Percentiles rank a stretch among this genome's conserved stretches.
Conservation (phyloP, 2,797 vertebrate genomes). For the Periophthalmus magnuspinnatus region DNA sequence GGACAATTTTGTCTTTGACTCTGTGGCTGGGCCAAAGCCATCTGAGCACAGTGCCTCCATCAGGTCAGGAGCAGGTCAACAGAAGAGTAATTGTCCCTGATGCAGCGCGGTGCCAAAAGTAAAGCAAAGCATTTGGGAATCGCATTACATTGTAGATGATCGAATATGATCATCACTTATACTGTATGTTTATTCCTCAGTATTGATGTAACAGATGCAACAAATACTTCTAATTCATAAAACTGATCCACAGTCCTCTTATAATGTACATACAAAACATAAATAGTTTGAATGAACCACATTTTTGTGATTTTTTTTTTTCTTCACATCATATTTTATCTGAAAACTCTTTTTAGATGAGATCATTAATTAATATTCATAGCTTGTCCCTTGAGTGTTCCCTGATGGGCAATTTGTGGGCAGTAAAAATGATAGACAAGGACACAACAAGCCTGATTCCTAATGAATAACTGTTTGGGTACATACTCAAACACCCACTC, state of each 20-base stretch:
- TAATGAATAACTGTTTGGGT: conserved; percentile 41
- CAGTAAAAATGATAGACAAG: conserved; percentile 48
- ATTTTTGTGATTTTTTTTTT: no score
- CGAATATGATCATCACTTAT: no score
- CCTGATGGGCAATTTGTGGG: conserved; percentile 44
- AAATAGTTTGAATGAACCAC: no score
- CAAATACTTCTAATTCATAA: no score
- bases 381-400: conserved; percentile 22
- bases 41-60: neutral
- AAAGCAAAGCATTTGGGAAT: conserved; percentile 6
- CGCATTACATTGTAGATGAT: neutral
- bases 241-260: no score
- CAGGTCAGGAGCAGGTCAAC: neutral
- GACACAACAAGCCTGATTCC: conserved; percentile 29
- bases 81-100: neutral
- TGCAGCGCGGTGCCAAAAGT: neutral
- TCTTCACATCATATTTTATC: no score
- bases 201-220: no score
- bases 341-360: neutral
- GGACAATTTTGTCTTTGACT: neutral
- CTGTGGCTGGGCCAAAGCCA: neutral
- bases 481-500: conserved; percentile 12
- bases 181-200: no score
- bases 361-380: conserved; percentile 33
- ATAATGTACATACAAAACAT: no score